These are phyloP conservation scores for Myripristis jacobus DNA, from an alignment of 2,797 vertebrate species.

Conservation along the genomic window DNA sequence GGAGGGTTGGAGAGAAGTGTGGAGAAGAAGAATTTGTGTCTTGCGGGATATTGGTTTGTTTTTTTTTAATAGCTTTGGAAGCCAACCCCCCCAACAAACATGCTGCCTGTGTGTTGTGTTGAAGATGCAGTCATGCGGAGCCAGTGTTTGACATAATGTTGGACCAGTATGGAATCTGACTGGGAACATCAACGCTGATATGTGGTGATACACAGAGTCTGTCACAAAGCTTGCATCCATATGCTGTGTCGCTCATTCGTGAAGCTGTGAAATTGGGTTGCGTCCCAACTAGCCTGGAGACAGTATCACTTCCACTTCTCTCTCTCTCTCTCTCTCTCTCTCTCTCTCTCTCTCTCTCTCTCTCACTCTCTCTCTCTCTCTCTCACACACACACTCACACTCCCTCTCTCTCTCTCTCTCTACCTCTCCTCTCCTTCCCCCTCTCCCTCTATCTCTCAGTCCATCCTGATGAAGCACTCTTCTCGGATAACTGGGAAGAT, in stretches of 20 bases:
- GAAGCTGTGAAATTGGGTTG: conserved; percentile 90
- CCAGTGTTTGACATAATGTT: conserved; percentile 82
- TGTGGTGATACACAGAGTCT: conserved; percentile 84
- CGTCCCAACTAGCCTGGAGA: conserved; percentile 85
- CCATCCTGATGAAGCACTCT: conserved; percentile 69
- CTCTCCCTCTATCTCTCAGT: conserved; percentile 26
- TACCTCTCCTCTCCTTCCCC: too few species aligned
- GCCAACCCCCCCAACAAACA: conserved; percentile 56
- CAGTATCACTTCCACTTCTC: conserved; percentile 74
- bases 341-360: conserved; percentile 6
- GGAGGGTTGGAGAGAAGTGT: conserved; percentile 38
- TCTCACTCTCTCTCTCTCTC: too few species aligned
- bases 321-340: conserved; percentile 45
- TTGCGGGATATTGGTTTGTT: conserved; percentile 48
- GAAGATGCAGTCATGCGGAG: conserved; percentile 75
- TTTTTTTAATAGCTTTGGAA: conserved; percentile 43
- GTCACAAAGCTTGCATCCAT: conserved; percentile 87
- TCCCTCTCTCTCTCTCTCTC: too few species aligned
- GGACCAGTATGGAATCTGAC: conserved; percentile 85
- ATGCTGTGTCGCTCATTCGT: conserved; percentile 87
- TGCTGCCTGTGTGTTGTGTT: conserved; percentile 62
- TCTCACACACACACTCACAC: too few species aligned
- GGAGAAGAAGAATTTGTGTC: conserved; percentile 10
- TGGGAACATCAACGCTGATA: conserved; percentile 85
- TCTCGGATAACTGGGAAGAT: conserved; percentile 69